Conservation (phyloP, 2,888 invertebrate genomes). For the Lathronympha strigana region DNA sequence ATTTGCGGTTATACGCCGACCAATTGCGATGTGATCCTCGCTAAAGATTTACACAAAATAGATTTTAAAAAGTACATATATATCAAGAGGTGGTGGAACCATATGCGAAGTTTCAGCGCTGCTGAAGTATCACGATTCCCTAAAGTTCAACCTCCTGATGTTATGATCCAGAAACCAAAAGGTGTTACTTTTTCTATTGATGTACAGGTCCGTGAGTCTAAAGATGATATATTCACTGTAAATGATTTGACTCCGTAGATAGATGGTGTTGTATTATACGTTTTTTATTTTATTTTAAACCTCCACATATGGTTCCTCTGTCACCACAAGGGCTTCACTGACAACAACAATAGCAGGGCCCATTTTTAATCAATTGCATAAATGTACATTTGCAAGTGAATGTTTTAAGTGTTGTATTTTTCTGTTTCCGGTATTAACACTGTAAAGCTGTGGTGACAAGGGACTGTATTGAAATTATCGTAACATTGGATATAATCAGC, state of each 20-base stretch:
- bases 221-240: slow-evolving; percentile 34
- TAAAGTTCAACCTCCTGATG: slow-evolving; percentile 55
- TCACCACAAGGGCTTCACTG: slow-evolving; percentile 55
- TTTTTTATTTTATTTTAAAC: slow-evolving; percentile 50
- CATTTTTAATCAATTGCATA: neutral
- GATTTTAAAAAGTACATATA: slow-evolving; percentile 72
- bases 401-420: slow-evolving; percentile 43
- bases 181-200: slow-evolving; percentile 58
- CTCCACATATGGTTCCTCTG: slow-evolving; percentile 72
- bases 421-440: slow-evolving; percentile 66
- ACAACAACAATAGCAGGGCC: neutral
- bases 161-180: slow-evolving; percentile 52
- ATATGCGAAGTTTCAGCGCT: slow-evolving; percentile 84
- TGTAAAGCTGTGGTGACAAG: slow-evolving; percentile 71
- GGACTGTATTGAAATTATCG: slow-evolving; percentile 60
- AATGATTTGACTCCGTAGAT: slow-evolving; percentile 43
- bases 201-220: slow-evolving; percentile 64
- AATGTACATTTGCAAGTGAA: neutral
- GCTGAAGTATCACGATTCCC: slow-evolving; percentile 77
- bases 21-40: slow-evolving; percentile 74
- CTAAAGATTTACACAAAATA: slow-evolving; percentile 61
- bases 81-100: slow-evolving; percentile 85
- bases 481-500: slow-evolving; percentile 50
- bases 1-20: slow-evolving; percentile 83
- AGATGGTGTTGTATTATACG: slow-evolving; percentile 20